These are phyloP conservation scores for Gasterosteus nipponicus DNA, from an alignment of 2,113 vertebrate species.

Conservation along the genomic window DNA sequence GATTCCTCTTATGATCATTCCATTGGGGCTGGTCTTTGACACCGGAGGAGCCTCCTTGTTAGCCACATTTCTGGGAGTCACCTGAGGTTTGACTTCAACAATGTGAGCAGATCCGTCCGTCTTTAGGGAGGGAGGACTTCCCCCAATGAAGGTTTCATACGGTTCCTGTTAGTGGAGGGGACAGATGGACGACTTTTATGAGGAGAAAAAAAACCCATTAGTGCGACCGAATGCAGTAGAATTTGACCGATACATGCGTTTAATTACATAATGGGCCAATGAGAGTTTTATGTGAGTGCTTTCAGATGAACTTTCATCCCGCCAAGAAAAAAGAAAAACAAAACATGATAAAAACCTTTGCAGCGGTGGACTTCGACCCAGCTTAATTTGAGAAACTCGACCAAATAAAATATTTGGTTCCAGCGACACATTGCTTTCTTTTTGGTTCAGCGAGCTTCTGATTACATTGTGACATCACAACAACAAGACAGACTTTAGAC, in stretches of 20 bases:
- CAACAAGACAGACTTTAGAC: not conserved
- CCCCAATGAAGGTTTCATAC: conserved; percentile 83
- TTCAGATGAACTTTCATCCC: not conserved
- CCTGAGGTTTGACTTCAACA: conserved; percentile 42
- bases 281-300: not conserved
- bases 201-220: not conserved
- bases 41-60: conserved; percentile 52
- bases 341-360: not conserved
- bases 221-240: not conserved
- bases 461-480: not conserved
- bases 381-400: not conserved
- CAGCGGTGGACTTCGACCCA: not conserved
- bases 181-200: conserved; percentile 31
- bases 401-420: not conserved
- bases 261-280: not conserved
- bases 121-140: conserved; percentile 66
- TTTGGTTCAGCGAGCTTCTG: not conserved
- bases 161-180: conserved; percentile 75
- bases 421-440: not conserved
- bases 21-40: conserved; percentile 78
- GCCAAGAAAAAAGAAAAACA: not conserved
- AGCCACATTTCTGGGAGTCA: conserved; percentile 15
- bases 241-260: not conserved
- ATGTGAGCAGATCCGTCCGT: conserved; percentile 50
- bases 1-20: conserved; percentile 89